These are phyloP conservation scores for Trididemnum nubilum DNA, from an alignment of 23 tunicate species.

Conservation along the genomic window DNA sequence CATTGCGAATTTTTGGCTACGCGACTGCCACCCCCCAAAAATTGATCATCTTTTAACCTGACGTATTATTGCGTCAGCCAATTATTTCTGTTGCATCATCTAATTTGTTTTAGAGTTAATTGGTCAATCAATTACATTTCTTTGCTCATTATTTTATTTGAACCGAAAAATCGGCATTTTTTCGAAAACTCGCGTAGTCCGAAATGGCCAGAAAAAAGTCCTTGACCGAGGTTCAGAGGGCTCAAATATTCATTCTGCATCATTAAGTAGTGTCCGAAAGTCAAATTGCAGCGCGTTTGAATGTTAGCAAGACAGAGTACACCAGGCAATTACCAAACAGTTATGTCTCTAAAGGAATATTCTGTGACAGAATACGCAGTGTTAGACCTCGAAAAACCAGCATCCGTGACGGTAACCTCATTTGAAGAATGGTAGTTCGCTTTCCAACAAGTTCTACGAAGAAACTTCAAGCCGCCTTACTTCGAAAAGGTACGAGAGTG, in stretches of 20 bases:
- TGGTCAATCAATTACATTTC: too few species aligned
- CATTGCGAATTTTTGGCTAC: too few species aligned
- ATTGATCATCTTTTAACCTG: constrained; percentile 2
- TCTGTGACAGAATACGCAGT: too few species aligned
- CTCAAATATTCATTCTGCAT: background rate
- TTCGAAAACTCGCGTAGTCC: background rate
- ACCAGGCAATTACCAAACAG: constrained; percentile 4
- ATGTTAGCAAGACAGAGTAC: constrained; percentile 17
- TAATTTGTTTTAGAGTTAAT: too few species aligned
- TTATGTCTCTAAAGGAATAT: background rate
- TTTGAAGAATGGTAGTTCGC: constrained; percentile 20
- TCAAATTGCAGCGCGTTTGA: background rate
- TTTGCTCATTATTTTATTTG: too few species aligned
- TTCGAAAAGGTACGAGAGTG: constrained; percentile 27
- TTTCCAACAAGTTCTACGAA: constrained; percentile 23
- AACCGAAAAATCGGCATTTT: too few species aligned
- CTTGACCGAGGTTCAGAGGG: constrained; percentile 3
- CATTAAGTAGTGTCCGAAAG: background rate
- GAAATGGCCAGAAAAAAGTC: background rate
- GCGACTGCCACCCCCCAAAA: constrained; percentile 7
- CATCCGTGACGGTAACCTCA: constrained; percentile 10
- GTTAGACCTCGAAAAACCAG: constrained; percentile 31
- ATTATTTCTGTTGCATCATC: too few species aligned
- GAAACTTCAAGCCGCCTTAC: constrained; percentile 16
- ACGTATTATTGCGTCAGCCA: constrained; percentile 1